Conservation (phyloP, 2,797 vertebrate species). For the Esox lucius region DNA sequence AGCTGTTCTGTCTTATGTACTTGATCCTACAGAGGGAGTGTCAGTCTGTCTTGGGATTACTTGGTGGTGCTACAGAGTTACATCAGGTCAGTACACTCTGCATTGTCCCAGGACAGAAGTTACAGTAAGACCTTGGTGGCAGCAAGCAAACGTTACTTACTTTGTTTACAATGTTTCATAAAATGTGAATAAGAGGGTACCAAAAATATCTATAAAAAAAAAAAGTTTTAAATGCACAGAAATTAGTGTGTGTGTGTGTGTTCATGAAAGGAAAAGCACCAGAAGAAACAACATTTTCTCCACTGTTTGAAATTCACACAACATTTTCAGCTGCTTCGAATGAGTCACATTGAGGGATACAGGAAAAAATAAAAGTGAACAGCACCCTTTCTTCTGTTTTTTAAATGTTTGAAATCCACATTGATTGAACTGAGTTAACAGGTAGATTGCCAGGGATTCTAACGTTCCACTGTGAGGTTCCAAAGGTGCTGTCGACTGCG, state of each 20-base stretch:
- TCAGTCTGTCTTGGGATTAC: neutral
- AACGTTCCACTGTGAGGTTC: conserved; percentile 57
- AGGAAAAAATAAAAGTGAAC: neutral
- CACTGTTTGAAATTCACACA: neutral
- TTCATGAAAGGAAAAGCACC: neutral
- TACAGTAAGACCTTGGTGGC: neutral
- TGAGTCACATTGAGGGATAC: neutral
- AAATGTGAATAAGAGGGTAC: neutral
- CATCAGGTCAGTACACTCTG: neutral
- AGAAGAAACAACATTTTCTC: neutral
- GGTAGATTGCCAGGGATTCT: neutral
- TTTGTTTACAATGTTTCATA: neutral
- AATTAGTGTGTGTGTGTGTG: neutral
- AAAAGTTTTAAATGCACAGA: neutral
- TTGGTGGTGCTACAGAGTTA: neutral
- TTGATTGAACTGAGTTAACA: neutral
- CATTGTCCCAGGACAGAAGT: neutral
- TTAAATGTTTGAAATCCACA: neutral
- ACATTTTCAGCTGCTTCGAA: neutral
- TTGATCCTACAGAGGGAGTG: neutral
- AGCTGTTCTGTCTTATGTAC: neutral
- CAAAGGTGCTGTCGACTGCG: conserved; percentile 58
- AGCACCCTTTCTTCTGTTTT: neutral
- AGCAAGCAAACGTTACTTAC: neutral
- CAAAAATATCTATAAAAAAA: neutral